Base-by-base conservation (phyloP, 2,113 vertebrate genomes). In the Hippoglossus stenolepis region DNA sequence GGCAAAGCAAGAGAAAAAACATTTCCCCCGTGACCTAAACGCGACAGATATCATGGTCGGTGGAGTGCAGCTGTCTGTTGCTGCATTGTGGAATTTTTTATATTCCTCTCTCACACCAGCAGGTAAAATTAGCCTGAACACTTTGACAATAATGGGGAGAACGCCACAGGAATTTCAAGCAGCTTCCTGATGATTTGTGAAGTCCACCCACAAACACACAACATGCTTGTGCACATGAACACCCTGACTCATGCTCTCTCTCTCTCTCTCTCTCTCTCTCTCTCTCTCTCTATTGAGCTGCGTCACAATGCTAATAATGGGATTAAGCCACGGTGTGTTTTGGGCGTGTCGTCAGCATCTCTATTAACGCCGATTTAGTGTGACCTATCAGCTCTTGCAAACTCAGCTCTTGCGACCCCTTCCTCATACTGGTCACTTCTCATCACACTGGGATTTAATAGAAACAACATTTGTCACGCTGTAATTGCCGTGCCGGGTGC, bases 381-480 rank as follows among this genome's bases (percentile, higher is more conserved):
- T 85, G 88, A 93, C 87, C 90, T 88, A 49, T 91, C 77, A 20
- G 57, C 82, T 84, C 80, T 75, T 54, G 82, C 71, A 63, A 79
- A 66, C 87, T 65, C 77, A 38, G 73, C 84, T 58, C 58, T 80
- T 80, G 79, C 82, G 80, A 83, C 89, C 82, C 80, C 73, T 20
- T 11, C 8, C 65, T 77, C 69, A 31, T 60, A 79, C 72, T 51
- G 70, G 66, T 84, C 85, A 80, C 75, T 86, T 78, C 77, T 91
- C 81, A 89, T 93, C 85, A 86, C 80, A 70, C 88, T 77, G 79
- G 87, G 86, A 93, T 93, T 93, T 86, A 93, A 93, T 90, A 89
- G 86, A 77, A 91, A 84, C 89, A 83, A 93, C 84, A 75, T 85
- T 57, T 75, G 79, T 90, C 90, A 93, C 75, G 84, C 75, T 73